phyloP scores from a whole-genome alignment of 1,140 invertebrate genomes.

The Ylistrum balloti region DNA sequence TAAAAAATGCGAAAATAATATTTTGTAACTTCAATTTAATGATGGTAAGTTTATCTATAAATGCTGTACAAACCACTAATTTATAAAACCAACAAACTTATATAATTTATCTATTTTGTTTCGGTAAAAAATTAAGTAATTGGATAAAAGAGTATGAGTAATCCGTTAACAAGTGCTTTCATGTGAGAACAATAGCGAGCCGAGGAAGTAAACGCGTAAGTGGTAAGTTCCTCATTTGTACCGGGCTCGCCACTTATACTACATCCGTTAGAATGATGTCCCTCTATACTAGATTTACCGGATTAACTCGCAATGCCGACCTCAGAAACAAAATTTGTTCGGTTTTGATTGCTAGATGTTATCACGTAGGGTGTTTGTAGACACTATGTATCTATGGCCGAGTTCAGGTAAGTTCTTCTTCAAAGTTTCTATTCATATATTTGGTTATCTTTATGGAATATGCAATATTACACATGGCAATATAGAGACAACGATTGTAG shows the following conservation, averaged over 20 bases:
- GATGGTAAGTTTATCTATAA: too few species aligned
- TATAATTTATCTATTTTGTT: too few species aligned
- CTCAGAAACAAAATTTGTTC: not conserved
- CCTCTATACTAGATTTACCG: not conserved
- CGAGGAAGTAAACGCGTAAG: not conserved
- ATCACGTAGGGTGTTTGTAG: too few species aligned
- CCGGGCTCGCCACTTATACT: not conserved
- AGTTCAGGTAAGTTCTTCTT: too few species aligned
- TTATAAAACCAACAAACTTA: too few species aligned
- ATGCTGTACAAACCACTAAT: too few species aligned
- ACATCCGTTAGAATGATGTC: constrained; percentile 7
- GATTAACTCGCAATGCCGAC: not conserved
- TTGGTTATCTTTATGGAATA: too few species aligned
- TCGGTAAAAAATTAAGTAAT: too few species aligned
- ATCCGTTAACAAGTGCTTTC: not conserved
- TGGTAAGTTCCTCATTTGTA: not conserved
- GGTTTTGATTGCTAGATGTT: not conserved
- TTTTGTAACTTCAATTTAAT: too few species aligned
- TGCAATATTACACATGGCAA: not conserved
- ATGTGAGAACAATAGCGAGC: not conserved
- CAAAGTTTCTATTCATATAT: not conserved
- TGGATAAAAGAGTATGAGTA: not conserved
- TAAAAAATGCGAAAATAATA: too few species aligned
- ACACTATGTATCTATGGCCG: too few species aligned
- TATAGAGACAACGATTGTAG: not conserved